Evolutionary conservation across 2,888 invertebrate species (phyloP), one percentile per base, ranked within the genome.

Genomic region (Agrenia bidenticulata): DNA sequence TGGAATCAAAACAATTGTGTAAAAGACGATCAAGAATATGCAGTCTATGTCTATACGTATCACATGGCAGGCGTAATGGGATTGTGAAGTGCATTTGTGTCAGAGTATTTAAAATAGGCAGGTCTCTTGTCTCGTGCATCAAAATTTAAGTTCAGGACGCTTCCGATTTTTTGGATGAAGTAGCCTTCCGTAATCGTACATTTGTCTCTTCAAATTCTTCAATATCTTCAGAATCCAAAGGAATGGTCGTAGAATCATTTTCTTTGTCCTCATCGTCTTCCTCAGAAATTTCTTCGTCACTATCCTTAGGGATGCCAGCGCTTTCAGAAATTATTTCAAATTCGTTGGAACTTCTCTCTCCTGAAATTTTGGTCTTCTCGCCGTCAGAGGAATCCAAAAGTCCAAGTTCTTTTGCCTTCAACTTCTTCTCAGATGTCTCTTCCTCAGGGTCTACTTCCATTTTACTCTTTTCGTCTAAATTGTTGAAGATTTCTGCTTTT

Each of bases 201-300:
- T 5, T 49, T 58, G 45, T 45, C 2, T 58, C 45, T 21, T 45
- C 49, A 4, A 19, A 7, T 58, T 58, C 58, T 19, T 50, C 13
- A 15, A 21, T 32, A 13, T 42, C 57, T 26, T 57, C 51, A 37
- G 21, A 59, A 49, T 59, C 63, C 37, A 56, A 32, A 60, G 60
- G 63, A n/a, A 63, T 15, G 26, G 63, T 63, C 9, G 67, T 60
- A 45, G 63, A 63, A 21, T 57, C 66, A 11, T 63, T 57, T 4
- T 63, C 63, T 37, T 59, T 64, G 17, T 67, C 61, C 1, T 53
- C 54, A 4, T 64, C 62, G n/a, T 54, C 64, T 17, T 67, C 63
- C 1, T 42, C 57, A 26, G 64, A 53, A 51, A 17, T 56, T 54
- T 50, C 21, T n/a, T 1, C 42, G 45, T 19, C 51, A 26, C 60